Conservation (phyloP, 2,797 vertebrate genomes). For the Eupleurogrammus muticus region DNA sequence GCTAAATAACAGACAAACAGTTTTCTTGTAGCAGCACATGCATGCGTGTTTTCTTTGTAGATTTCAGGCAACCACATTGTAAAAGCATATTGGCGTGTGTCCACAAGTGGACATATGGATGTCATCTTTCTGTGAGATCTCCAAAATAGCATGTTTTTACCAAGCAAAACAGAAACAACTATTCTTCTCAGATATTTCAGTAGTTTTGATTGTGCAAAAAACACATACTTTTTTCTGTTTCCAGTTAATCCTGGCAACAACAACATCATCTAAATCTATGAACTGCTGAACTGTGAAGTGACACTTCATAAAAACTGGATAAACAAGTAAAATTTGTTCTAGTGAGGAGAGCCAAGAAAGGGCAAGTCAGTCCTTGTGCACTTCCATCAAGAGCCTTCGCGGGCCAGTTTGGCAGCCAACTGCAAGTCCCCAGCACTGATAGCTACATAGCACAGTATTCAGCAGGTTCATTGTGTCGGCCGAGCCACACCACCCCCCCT, state of each 20-base stretch:
- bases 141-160: constrained; percentile 46
- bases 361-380: constrained; percentile 30
- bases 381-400: constrained; percentile 51
- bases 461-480: constrained; percentile 87
- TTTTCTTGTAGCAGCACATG: constrained; percentile 20
- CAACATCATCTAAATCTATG: not conserved
- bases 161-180: constrained; percentile 13
- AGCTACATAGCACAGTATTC: constrained; percentile 77
- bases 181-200: constrained; percentile 15
- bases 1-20: constrained; percentile 29
- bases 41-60: constrained; percentile 28
- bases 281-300: not conserved
- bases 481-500: constrained; percentile 24
- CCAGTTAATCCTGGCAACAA: not conserved
- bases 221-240: not conserved
- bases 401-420: constrained; percentile 52
- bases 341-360: constrained; percentile 37
- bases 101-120: constrained; percentile 1
- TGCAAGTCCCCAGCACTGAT: constrained; percentile 44
- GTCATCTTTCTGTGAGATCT: constrained; percentile 25
- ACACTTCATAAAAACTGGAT: constrained; percentile 34
- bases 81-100: constrained; percentile 32
- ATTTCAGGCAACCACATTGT: constrained; percentile 30
- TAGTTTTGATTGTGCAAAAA: not conserved
- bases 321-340: constrained; percentile 40